Conservation (phyloP, 2,888 invertebrate species). For the Resseliella maxima region DNA sequence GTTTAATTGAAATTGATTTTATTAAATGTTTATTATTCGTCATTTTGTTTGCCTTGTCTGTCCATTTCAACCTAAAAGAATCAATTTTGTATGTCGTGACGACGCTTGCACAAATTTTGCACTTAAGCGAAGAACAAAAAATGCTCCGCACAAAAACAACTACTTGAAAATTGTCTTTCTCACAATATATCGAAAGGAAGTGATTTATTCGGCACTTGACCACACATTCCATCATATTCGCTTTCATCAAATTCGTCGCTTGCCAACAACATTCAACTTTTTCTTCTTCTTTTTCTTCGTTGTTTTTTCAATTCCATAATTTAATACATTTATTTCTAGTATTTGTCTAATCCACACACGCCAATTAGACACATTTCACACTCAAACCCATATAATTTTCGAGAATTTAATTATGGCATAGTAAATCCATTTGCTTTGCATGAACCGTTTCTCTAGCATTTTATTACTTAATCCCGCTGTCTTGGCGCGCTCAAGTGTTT, state of each 20-base stretch:
- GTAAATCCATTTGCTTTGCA: conserved; percentile 43
- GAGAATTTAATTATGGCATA: conserved; percentile 16
- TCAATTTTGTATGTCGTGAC: conserved; percentile 23
- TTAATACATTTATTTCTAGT: too few relatives aligned
- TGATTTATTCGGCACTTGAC: conserved; percentile 34
- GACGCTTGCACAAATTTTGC: conserved; percentile 7
- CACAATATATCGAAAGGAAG: background rate
- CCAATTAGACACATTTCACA: conserved; percentile 35
- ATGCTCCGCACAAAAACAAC: too few relatives aligned
- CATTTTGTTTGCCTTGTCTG: conserved; percentile 44
- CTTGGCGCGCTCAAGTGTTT: background rate
- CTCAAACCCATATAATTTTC: background rate
- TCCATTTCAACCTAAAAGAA: background rate
- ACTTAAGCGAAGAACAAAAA: too few relatives aligned
- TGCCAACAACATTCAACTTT: too few relatives aligned
- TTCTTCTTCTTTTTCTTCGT: too few relatives aligned
- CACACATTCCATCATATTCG: background rate
- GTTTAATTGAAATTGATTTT: conserved; percentile 44
- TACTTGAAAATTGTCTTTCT: background rate
- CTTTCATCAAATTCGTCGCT: too few relatives aligned
- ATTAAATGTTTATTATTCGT: conserved; percentile 48
- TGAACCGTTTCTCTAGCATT: conserved; percentile 31
- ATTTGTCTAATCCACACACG: too few relatives aligned
- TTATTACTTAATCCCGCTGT: conserved; percentile 32
- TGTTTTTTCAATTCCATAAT: too few relatives aligned